Conservation (phyloP, 1,140 invertebrate species). For the Hyles euphorbiae region DNA sequence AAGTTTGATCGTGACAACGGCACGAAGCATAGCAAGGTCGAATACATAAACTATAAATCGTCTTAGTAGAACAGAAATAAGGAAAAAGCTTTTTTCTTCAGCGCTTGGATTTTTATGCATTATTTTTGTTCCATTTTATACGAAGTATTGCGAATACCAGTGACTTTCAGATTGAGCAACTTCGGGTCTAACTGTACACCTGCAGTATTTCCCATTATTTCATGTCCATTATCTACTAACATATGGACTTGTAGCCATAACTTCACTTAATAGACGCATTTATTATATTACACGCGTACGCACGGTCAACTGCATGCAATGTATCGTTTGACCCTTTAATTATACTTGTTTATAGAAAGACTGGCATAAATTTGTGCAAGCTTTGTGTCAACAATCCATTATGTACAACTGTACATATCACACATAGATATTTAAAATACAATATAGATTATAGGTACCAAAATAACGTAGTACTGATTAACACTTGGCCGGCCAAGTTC, state of each 20-base stretch:
- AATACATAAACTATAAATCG: conserved; percentile 69
- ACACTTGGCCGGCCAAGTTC: too few species aligned
- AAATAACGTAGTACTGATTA: not conserved
- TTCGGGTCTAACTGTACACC: not conserved
- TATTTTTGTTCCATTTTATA: conserved; percentile 27
- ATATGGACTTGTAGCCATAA: not conserved
- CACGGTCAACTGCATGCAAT: not conserved
- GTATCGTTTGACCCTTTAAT: too few species aligned
- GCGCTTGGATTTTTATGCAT: conserved; percentile 45
- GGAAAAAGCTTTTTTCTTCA: conserved; percentile 51
- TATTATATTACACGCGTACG: too few species aligned
- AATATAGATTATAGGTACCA: conserved; percentile 27
- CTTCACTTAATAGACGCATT: too few species aligned
- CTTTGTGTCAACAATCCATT: too few species aligned
- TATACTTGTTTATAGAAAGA: too few species aligned
- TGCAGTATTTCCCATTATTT: not conserved
- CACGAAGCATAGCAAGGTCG: conserved; percentile 49
- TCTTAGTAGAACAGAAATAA: conserved; percentile 47
- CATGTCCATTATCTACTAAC: not conserved
- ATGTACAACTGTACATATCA: too few species aligned
- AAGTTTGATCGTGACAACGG: conserved; percentile 53
- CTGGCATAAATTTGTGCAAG: too few species aligned
- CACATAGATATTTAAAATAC: too few species aligned
- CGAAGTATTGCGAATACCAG: too few species aligned
- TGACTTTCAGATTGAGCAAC: not conserved